These are phyloP conservation scores for Xylota sylvarum DNA, from an alignment of 2,888 invertebrate species.

Conservation along the genomic window DNA sequence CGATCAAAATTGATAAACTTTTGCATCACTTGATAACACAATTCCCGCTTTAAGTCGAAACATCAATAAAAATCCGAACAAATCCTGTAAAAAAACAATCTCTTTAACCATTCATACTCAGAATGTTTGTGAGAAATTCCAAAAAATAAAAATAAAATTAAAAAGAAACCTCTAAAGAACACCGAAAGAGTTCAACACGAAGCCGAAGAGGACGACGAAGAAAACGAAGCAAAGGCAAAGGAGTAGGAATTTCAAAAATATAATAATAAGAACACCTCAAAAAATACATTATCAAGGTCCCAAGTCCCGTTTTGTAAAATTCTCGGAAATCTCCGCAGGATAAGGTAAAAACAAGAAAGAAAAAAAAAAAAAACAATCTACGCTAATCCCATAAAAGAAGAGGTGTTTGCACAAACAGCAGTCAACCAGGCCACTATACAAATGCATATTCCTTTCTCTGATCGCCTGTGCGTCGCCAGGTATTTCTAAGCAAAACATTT, in stretches of 20 bases:
- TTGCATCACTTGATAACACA: not conserved
- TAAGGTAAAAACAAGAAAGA: conserved; percentile 42
- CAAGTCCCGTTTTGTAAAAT: conserved; percentile 77
- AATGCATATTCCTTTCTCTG: conserved; percentile 64
- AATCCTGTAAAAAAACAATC: not conserved
- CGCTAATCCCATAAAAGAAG: conserved; percentile 75
- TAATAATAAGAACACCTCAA: conserved; percentile 67
- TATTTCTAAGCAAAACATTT: conserved; percentile 68
- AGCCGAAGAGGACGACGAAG: conserved; percentile 3
- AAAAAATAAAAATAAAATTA: conserved; percentile 13
- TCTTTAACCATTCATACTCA: not conserved
- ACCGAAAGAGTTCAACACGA: conserved; percentile 32
- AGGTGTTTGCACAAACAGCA: conserved; percentile 79
- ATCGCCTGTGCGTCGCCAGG: conserved; percentile 71
- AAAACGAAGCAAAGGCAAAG: conserved; percentile 28
- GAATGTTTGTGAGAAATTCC: conserved; percentile 46
- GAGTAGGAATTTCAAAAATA: conserved; percentile 44
- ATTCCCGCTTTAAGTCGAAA: not conserved
- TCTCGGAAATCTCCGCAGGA: conserved; percentile 74
- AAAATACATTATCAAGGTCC: conserved; percentile 75
- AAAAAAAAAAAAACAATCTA: conserved; percentile 46
- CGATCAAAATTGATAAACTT: no score
- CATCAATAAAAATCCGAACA: conserved; percentile 1
- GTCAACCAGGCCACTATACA: conserved; percentile 77
- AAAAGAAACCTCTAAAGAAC: conserved; percentile 34